These are phyloP conservation scores for Ethmia dodecea DNA, from an alignment of 2,888 invertebrate genomes.

Conservation along the genomic window DNA sequence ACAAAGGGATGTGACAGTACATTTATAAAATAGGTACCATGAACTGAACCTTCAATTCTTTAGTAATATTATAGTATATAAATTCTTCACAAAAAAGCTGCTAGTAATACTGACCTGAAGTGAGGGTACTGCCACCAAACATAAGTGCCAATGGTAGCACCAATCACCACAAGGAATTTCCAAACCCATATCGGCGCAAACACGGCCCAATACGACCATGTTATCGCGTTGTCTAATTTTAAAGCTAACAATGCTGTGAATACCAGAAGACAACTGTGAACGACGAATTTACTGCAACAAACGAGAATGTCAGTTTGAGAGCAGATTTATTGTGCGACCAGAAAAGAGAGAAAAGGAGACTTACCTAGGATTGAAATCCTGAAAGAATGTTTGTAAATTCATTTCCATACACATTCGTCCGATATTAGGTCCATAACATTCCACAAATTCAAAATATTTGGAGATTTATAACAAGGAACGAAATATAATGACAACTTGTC, in stretches of 20 bases:
- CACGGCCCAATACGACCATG: constrained; percentile 97
- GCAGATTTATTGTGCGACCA: background rate
- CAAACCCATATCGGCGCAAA: constrained; percentile 98
- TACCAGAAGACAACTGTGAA: constrained; percentile 93
- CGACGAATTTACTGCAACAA: constrained; percentile 93
- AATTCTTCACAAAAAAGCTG: too few species aligned
- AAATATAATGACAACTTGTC: too few species aligned
- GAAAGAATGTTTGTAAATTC: constrained; percentile 93
- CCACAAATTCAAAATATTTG: constrained; percentile 22
- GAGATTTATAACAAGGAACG: constrained; percentile 17
- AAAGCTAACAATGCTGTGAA: constrained; percentile 95
- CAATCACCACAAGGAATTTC: constrained; percentile 94
- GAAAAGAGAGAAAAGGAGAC: background rate
- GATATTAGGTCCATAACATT: constrained; percentile 35
- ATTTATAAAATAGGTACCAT: too few species aligned
- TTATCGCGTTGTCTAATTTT: constrained; percentile 90
- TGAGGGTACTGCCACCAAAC: constrained; percentile 98
- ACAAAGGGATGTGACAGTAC: too few species aligned
- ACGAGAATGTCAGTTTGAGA: constrained; percentile 5
- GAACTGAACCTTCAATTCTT: too few species aligned
- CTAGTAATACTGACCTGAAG: constrained; percentile 86
- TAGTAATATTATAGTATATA: too few species aligned
- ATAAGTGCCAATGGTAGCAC: constrained; percentile 94
- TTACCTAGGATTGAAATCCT: constrained; percentile 95
- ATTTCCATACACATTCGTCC: constrained; percentile 78